Evolutionary conservation across 2,797 vertebrate genomes (phyloP).

Genomic region (Holocentrus rufus): DNA sequence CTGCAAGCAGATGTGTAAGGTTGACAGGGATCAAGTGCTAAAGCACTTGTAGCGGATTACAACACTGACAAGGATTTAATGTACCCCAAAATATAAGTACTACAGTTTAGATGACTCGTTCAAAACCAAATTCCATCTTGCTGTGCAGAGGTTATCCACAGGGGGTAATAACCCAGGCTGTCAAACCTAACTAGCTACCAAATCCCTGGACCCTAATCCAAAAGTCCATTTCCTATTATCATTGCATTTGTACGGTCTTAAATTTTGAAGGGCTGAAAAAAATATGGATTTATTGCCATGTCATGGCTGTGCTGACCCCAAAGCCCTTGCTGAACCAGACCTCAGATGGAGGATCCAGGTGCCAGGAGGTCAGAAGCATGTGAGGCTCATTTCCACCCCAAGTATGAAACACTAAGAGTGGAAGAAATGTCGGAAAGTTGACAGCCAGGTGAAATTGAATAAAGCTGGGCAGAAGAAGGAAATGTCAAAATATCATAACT

Average conservation of each 20-base stretch:
- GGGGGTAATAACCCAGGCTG: constrained; percentile 24
- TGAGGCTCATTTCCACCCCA: constrained; percentile 54
- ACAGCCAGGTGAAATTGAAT: constrained; percentile 10
- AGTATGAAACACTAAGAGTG: constrained; percentile 27
- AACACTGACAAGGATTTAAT: constrained; percentile 12
- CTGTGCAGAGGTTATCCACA: constrained; percentile 6
- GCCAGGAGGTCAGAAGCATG: constrained; percentile 36
- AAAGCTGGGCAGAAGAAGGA: too few species aligned
- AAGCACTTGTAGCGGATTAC: constrained; percentile 1
- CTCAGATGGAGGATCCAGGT: constrained; percentile 36
- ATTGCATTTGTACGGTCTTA: constrained; percentile 15
- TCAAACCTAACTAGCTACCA: constrained; percentile 37
- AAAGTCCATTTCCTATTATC: constrained; percentile 15
- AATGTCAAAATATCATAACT: too few species aligned
- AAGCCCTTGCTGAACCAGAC: constrained; percentile 34
- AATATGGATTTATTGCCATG: constrained; percentile 40
- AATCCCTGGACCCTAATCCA: constrained; percentile 36
- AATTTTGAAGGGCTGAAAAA: constrained; percentile 24
- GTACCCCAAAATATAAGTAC: constrained; percentile 1
- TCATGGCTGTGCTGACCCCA: constrained; percentile 41
- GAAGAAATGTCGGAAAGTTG: not conserved
- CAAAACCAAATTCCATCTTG: constrained; percentile 21
- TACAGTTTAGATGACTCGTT: constrained; percentile 24
- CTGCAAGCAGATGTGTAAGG: constrained; percentile 8
- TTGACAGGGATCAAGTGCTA: constrained; percentile 28